Conservation (phyloP, 2,888 invertebrate species). For the Sarcophaga carnaria region DNA sequence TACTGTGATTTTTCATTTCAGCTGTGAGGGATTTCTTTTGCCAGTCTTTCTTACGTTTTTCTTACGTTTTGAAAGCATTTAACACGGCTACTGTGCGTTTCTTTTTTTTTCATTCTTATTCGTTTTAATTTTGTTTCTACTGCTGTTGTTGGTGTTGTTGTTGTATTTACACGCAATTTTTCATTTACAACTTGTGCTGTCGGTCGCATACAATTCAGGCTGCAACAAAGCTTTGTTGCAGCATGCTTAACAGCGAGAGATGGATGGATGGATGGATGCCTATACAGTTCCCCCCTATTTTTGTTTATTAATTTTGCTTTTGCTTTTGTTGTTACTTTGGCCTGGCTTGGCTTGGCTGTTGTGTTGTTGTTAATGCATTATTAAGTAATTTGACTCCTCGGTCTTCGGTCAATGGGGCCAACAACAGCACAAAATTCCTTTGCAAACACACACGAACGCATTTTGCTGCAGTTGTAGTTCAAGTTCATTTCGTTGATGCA, state of each 20-base stretch:
- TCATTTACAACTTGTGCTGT: conserved; percentile 50
- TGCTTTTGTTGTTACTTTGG: conserved; percentile 14
- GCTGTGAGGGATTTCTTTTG: background rate
- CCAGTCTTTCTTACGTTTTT: conserved; percentile 21
- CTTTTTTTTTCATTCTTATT: background rate
- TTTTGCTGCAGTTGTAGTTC: background rate
- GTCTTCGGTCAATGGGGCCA: conserved; percentile 22
- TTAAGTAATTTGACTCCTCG: conserved; percentile 67
- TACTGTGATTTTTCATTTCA: conserved; percentile 74
- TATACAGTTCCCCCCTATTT: background rate
- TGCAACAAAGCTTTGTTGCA: conserved; percentile 41
- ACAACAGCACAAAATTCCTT: background rate
- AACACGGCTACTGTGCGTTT: conserved; percentile 69
- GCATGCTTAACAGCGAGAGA: background rate
- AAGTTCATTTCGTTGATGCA: background rate
- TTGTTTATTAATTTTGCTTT: background rate
- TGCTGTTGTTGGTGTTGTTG: background rate
- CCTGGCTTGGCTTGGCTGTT: no score
- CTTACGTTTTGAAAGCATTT: conserved; percentile 33
- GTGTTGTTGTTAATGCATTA: conserved; percentile 61
- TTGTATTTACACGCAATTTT: conserved; percentile 58
- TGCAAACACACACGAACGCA: background rate
- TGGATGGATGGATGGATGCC: no score
- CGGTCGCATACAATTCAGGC: conserved; percentile 2
- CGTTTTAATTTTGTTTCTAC: background rate